Evolutionary conservation across 2,797 vertebrate species (phyloP), one percentile per base, ranked within the genome.

Genomic region (Mycteria americana): DNA sequence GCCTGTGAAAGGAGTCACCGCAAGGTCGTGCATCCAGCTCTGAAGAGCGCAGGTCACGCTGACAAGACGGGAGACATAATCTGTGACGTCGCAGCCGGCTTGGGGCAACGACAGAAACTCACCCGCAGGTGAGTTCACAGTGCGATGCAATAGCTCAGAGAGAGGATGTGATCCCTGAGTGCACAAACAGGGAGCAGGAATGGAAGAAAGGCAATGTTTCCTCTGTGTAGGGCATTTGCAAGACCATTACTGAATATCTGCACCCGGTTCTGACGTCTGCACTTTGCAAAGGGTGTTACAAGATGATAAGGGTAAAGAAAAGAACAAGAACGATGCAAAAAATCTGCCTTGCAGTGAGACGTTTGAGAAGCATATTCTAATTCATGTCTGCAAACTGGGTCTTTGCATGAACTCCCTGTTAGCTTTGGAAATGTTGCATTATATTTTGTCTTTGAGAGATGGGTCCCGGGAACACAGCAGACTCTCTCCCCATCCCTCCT

Each of bases 81-180:
- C 43, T 24, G 23, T 25, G 51, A 72, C 0, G 21, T 45, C 0
- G 1, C 27, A 56, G 57, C 50, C 5, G 3, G 16, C 57, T 16
- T 69, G 35, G 24, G 28, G 10, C 33, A 69, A 27, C 2, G 4
- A n/a, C 28, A 57, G 68, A 41, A 24, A 31, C 12, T 63, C 30
- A 57, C 30, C n/a, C 4, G 1, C 27, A 60, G 39, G 25, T 21
- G n/a, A 65, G 51, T 17, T 60, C 59, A 22, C 28, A 28, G 65
- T 1, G 13, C 33, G 85, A 54, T 35, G 46, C 46, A 1, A 0
- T 10, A 30, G 45, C 46, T 78, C 4, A 1, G 41, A 39, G 73
- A 30, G 53, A 62, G 17, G 46, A 24, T 22, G 46, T 13, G 72
- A 53, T 25, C 78, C 72, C 35, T 8, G 9, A 51, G 30, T 5